A percentile compares a stretch with the other conserved stretches of the same genome.
phyloP scores from a whole-genome alignment of 2,888 invertebrate genomes.

The Pilophorus perplexus region DNA sequence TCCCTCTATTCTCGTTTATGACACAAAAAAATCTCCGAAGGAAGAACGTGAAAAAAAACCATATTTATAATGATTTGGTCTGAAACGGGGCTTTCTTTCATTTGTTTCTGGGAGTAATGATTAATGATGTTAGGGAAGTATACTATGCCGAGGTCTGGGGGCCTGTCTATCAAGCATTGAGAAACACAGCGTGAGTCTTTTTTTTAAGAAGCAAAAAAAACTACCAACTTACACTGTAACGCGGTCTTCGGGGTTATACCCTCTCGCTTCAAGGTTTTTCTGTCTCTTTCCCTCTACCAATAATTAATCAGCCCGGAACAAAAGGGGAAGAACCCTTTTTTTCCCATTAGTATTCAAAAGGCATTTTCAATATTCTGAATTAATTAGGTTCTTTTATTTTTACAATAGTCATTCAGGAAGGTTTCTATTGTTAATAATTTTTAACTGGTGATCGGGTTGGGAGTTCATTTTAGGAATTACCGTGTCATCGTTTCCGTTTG shows the following conservation, averaged over 20 bases:
- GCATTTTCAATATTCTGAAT: conserved; percentile 36
- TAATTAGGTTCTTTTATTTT: conserved; percentile 13
- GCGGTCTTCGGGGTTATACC: too few relatives aligned
- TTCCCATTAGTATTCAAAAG: conserved; percentile 31
- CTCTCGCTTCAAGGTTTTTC: not conserved
- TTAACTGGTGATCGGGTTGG: not conserved
- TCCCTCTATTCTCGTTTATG: not conserved
- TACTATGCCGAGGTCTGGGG: conserved; percentile 21
- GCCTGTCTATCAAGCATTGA: conserved; percentile 40
- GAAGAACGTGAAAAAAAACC: conserved; percentile 33
- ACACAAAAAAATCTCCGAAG: conserved; percentile 1
- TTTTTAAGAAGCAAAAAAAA: conserved; percentile 2
- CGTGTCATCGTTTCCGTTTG: not conserved
- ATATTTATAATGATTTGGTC: conserved; percentile 45
- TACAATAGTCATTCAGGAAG: conserved; percentile 28
- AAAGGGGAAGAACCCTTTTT: conserved; percentile 7
- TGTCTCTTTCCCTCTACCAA: not conserved
- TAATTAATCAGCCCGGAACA: conserved; percentile 23
- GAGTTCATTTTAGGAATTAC: not conserved
- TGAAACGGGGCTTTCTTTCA: conserved; percentile 41
- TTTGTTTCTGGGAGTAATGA: conserved; percentile 43
- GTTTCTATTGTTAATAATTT: not conserved
- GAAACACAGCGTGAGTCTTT: conserved; percentile 34
- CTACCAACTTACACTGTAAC: not conserved
- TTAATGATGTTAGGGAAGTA: conserved; percentile 34